Evolutionary conservation across 2,888 invertebrate genomes (phyloP), one percentile per base, ranked within the genome.

Genomic region (Clistopyga incitator): DNA sequence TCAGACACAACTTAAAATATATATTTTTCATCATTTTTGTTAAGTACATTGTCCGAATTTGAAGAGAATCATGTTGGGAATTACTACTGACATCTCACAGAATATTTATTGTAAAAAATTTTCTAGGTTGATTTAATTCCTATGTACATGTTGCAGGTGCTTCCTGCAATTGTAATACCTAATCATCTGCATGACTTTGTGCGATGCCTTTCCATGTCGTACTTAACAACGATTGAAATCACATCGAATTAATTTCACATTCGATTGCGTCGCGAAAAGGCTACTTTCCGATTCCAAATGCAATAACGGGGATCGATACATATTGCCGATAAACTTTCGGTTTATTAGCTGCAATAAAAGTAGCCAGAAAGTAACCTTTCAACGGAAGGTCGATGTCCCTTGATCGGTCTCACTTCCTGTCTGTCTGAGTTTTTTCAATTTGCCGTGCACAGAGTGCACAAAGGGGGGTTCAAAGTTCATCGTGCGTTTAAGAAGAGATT

Each of bases 401-500:
- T 42, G 13, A 65, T 42, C 13, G 64, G 38, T 65, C 42, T 29
- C 34, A 61, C 34, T 61, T 34, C n/a, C 59, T 61, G 59, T 61
- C 59, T 61, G 59, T 15, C 15, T 29, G 34, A n/a, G 2, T 34
- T 61, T 61, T n/a, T 34, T 61, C 29, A 61, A 61, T 61, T 61
- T 34, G 34, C 59, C n/a, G 59, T 61, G 59, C 59, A 61, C 15
- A 61, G 42, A 20, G 64, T 20, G 59, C 64, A 42, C 72, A 74
- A 54, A 59, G 47, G 42, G 42, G 74, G 29, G 47, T 13, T 38
- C 11, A 50, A 61, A 72, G 82, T 82, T 82, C 78, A 65, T 78
- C 42, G 72, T 47, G 59, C 65, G 59, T 81, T 77, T 34, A 20
- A 77, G 77, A 72, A 72, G 68, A 68, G 59, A 82, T 74, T 82